Conservation (phyloP, 2,888 invertebrate species). For the Muscina levida region DNA sequence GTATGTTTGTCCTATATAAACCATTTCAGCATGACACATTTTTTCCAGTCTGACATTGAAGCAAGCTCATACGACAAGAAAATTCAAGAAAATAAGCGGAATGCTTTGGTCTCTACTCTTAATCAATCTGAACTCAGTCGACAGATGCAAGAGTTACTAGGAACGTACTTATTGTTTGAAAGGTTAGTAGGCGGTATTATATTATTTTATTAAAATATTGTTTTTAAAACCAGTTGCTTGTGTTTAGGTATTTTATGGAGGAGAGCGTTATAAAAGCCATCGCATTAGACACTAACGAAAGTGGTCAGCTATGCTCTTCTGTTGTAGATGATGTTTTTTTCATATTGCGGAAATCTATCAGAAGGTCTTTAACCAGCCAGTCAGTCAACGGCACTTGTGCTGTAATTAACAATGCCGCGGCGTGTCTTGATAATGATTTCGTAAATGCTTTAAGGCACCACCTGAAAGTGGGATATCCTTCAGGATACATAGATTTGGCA, state of each 20-base stretch:
- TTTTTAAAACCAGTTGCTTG: too few species aligned
- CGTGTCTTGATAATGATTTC: conserved; percentile 92
- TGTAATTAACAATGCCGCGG: conserved; percentile 95
- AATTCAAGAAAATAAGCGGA: conserved; percentile 83
- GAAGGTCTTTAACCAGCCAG: conserved; percentile 93
- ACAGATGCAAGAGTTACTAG: conserved; percentile 90
- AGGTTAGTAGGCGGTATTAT: conserved; percentile 82
- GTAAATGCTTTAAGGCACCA: conserved; percentile 86
- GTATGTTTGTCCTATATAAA: conserved; percentile 65
- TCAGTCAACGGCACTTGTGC: conserved; percentile 98
- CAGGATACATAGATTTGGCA: conserved; percentile 87
- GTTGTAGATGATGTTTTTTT: conserved; percentile 99
- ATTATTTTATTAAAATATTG: too few species aligned
- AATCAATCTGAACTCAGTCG: conserved; percentile 87
- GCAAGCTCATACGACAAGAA: conserved; percentile 81
- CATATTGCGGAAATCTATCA: conserved; percentile 96
- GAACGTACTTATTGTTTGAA: conserved; percentile 94
- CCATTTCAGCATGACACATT: too few species aligned
- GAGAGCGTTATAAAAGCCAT: conserved; percentile 96
- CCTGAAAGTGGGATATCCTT: conserved; percentile 88
- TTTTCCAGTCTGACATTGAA: conserved; percentile 83
- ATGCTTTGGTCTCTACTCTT: too few species aligned
- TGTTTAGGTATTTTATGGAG: conserved; percentile 91
- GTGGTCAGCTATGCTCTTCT: conserved; percentile 90
- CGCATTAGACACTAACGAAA: conserved; percentile 87